phyloP scores from a whole-genome alignment of 2,888 invertebrate species.

The Folsomia manolachei region DNA sequence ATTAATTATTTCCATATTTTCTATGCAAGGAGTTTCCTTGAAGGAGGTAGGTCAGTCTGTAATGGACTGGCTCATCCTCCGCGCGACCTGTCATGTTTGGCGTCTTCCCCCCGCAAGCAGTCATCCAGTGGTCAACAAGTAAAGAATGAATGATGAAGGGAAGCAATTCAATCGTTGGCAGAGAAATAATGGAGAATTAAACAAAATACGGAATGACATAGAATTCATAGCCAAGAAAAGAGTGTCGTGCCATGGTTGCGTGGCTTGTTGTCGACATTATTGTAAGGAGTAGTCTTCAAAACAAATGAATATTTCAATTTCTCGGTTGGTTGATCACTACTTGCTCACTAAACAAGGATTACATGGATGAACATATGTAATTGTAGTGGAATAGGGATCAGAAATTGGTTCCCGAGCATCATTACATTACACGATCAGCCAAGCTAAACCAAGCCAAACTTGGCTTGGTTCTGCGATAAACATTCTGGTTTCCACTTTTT shows the following conservation, averaged over 20 bases:
- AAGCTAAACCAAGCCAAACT: neutral
- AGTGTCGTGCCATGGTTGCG: too few species aligned
- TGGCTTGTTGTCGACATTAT: too few species aligned
- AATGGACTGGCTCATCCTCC: too few species aligned
- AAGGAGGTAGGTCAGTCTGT: neutral
- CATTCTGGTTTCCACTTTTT: constrained; percentile 22
- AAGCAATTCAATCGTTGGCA: too few species aligned
- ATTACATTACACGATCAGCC: neutral
- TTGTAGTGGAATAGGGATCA: too few species aligned
- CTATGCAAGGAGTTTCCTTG: neutral
- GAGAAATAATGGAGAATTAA: too few species aligned
- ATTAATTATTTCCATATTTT: neutral
- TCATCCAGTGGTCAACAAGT: too few species aligned
- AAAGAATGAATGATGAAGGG: too few species aligned
- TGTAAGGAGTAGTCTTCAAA: too few species aligned
- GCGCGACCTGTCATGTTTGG: neutral
- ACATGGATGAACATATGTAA: constrained; percentile 23
- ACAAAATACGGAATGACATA: neutral
- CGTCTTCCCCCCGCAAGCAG: neutral
- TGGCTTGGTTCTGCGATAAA: constrained; percentile 3
- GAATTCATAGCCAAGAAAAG: too few species aligned
- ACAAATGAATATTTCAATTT: constrained; percentile 44
- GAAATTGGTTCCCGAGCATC: constrained; percentile 5
- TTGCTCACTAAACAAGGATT: constrained; percentile 38
- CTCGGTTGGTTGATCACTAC: constrained; percentile 35